These are phyloP conservation scores for Parus major DNA, from an alignment of 2,113 vertebrate genomes.

Conservation along the genomic window DNA sequence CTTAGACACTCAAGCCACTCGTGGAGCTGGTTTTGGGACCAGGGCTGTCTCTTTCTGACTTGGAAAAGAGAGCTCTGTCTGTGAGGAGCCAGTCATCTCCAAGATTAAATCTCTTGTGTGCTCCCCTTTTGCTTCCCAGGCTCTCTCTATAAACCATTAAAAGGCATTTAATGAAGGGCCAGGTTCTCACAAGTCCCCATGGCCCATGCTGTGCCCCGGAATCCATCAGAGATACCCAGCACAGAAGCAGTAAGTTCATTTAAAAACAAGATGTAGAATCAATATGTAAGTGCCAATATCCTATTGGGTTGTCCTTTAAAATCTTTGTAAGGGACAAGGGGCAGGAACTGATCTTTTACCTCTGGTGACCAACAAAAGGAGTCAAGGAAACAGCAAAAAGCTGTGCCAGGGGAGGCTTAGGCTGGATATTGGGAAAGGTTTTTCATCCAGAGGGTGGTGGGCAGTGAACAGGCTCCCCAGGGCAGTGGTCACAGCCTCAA, in stretches of 20 bases:
- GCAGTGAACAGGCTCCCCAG: neutral
- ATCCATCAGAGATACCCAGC: neutral
- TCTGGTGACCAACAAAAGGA: neutral
- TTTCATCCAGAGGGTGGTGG: neutral
- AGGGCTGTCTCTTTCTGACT: neutral
- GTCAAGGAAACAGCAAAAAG: neutral
- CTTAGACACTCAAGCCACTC: neutral
- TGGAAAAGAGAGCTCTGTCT: neutral
- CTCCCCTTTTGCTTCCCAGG: neutral
- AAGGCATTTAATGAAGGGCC: neutral
- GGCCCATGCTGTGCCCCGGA: neutral
- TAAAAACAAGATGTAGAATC: neutral
- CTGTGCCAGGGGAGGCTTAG: neutral
- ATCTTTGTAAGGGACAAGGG: neutral
- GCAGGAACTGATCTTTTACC: neutral
- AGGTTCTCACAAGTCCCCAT: neutral
- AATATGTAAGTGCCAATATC: neutral
- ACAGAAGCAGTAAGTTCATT: neutral
- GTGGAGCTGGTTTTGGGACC: neutral
- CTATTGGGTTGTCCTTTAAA: neutral
- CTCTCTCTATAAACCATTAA: neutral
- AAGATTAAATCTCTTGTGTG: neutral
- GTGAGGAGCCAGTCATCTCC: fast-evolving
- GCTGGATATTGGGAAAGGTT: neutral
- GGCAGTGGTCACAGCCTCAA: neutral